phyloP scores from a whole-genome alignment of 2,113 vertebrate species.

The Cygnus atratus region DNA sequence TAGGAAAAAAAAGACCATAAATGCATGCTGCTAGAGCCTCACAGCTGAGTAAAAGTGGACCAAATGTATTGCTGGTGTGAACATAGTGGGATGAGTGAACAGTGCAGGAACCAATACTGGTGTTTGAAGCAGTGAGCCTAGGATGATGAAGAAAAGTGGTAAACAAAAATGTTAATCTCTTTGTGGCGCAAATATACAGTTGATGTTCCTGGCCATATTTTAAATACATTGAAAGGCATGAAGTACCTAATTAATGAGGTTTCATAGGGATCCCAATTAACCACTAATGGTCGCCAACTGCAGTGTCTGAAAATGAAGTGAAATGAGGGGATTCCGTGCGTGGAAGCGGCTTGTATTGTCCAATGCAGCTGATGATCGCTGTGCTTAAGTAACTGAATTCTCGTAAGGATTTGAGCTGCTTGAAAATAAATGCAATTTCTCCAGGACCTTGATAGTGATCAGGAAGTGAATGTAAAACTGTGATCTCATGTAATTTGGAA shows the following conservation, averaged over 20 bases:
- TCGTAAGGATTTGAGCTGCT: not conserved
- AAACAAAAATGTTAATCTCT: not conserved
- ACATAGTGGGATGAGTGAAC: not conserved
- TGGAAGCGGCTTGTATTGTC: not conserved
- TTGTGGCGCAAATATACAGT: not conserved
- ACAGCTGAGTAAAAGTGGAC: not conserved
- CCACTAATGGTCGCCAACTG: conserved; percentile 21
- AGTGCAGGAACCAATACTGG: not conserved
- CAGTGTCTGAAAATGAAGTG: conserved; percentile 30
- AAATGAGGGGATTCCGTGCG: not conserved
- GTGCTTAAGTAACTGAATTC: not conserved
- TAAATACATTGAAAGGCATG: not conserved
- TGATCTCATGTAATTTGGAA: conserved; percentile 41
- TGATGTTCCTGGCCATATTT: not conserved
- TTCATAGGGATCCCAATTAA: conserved; percentile 52
- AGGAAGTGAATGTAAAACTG: conserved; percentile 10
- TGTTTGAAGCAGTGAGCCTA: not conserved
- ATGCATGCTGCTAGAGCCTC: not conserved
- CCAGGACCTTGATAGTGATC: conserved; percentile 15
- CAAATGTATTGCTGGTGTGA: not conserved
- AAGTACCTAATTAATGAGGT: conserved; percentile 60
- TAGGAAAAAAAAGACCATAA: not conserved
- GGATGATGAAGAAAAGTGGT: not conserved
- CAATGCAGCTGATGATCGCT: not conserved
- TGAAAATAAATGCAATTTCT: conserved; percentile 1